Conservation (phyloP, 2,888 invertebrate genomes). For the Drosophila planitibia region DNA sequence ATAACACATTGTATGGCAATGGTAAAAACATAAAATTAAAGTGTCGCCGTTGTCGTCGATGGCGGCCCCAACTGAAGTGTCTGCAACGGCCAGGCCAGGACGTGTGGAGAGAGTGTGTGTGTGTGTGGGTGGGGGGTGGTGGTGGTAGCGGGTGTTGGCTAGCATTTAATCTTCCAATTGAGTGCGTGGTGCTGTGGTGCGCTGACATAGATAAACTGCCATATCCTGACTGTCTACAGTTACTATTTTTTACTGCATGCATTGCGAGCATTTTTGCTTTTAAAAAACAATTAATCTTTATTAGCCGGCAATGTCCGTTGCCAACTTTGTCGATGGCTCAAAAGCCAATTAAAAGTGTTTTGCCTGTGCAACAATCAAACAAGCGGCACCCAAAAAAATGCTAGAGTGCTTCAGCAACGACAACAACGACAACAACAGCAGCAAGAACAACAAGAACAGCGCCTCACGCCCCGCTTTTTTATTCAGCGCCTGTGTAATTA, state of each 20-base stretch:
- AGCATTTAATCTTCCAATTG: constrained; percentile 81
- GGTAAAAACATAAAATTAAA: constrained; percentile 67
- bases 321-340: constrained; percentile 70
- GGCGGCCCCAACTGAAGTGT: constrained; percentile 57
- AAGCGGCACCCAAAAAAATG: constrained; percentile 12
- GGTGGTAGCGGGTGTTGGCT: constrained; percentile 11
- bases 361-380: constrained; percentile 69
- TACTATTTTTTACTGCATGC: constrained; percentile 6
- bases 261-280: constrained; percentile 72
- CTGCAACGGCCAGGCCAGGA: constrained; percentile 14
- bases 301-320: constrained; percentile 48
- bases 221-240: constrained; percentile 56
- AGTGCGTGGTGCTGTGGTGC: constrained; percentile 65
- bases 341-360: constrained; percentile 79
- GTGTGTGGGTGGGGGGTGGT: too few relatives aligned
- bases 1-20: constrained; percentile 71
- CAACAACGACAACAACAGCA: not conserved
- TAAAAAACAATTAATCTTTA: constrained; percentile 81
- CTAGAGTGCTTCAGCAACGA: constrained; percentile 7
- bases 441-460: not conserved
- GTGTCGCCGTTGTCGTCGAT: constrained; percentile 46
- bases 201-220: constrained; percentile 78
- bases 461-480: constrained; percentile 16
- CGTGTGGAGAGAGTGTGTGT: not conserved
- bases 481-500: constrained; percentile 57